phyloP scores from a whole-genome alignment of 2,113 vertebrate genomes.

The Eurypyga helias region DNA sequence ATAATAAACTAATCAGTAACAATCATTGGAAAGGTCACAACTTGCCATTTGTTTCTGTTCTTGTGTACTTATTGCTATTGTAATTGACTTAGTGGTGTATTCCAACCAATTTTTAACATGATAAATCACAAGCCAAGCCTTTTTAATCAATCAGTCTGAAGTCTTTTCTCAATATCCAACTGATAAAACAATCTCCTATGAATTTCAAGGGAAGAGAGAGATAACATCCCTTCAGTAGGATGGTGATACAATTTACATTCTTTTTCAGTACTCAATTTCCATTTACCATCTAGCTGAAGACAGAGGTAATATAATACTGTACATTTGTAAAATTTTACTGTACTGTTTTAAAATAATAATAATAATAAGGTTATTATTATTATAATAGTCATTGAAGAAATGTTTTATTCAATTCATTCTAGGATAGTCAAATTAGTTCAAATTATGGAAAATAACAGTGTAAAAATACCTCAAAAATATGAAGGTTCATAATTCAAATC shows the following conservation, averaged over 20 bases:
- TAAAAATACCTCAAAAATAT: neutral
- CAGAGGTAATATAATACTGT: neutral
- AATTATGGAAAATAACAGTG: neutral
- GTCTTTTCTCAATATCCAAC: neutral
- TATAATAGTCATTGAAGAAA: neutral
- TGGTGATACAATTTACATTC: neutral
- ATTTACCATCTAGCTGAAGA: neutral
- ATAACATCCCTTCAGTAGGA: neutral
- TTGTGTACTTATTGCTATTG: neutral
- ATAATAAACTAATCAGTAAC: neutral
- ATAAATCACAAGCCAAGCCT: neutral
- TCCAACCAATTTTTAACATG: neutral
- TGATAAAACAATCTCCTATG: neutral
- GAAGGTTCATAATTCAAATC: neutral
- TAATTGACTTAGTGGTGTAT: neutral
- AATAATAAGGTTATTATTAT: neutral
- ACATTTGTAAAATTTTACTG: neutral
- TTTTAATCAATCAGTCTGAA: neutral
- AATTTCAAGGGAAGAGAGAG: neutral
- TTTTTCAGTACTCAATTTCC: neutral
- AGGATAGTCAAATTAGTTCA: neutral
- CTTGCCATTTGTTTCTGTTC: neutral
- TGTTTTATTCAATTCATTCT: neutral
- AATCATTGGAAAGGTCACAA: neutral
- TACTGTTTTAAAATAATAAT: neutral